phyloP scores from a whole-genome alignment of 2,888 invertebrate species.

The Artemia sinica region DNA sequence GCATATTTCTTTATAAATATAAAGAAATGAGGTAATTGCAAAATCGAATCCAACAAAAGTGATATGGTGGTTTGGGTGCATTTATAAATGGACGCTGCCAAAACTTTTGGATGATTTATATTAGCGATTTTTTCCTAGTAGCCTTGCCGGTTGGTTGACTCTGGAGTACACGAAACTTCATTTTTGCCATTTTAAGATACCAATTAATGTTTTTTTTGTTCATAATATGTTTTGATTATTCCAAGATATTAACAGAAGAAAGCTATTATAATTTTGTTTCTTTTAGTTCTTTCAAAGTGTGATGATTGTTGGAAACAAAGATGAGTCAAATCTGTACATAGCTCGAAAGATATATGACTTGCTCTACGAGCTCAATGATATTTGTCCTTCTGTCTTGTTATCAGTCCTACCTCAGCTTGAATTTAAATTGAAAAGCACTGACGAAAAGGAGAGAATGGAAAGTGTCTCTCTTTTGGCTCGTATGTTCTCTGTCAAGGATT shows the following conservation, averaged over 20 bases:
- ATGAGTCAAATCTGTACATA: conserved; percentile 48
- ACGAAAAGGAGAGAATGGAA: conserved; percentile 67
- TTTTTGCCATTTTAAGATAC: too few species aligned
- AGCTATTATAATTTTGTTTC: conserved; percentile 24
- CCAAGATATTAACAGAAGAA: not conserved
- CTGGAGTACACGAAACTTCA: too few species aligned
- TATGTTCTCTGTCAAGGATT: conserved; percentile 91
- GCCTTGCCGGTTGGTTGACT: too few species aligned
- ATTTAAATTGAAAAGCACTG: conserved; percentile 79
- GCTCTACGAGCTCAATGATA: conserved; percentile 86
- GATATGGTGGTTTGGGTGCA: too few species aligned
- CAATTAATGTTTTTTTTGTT: too few species aligned
- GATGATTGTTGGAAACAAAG: conserved; percentile 69
- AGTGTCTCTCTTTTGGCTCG: conserved; percentile 76
- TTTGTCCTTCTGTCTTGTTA: conserved; percentile 65
- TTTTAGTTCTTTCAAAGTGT: conserved; percentile 86
- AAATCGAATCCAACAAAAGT: too few species aligned
- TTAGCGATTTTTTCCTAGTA: too few species aligned
- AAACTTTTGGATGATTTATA: too few species aligned
- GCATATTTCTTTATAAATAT: too few species aligned
- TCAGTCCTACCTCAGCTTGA: conserved; percentile 85
- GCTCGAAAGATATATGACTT: conserved; percentile 67
- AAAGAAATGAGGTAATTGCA: too few species aligned
- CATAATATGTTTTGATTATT: too few species aligned
- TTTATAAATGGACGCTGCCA: too few species aligned